phyloP scores from a whole-genome alignment of 2,888 invertebrate species.

The Caenorhabditis angaria region DNA sequence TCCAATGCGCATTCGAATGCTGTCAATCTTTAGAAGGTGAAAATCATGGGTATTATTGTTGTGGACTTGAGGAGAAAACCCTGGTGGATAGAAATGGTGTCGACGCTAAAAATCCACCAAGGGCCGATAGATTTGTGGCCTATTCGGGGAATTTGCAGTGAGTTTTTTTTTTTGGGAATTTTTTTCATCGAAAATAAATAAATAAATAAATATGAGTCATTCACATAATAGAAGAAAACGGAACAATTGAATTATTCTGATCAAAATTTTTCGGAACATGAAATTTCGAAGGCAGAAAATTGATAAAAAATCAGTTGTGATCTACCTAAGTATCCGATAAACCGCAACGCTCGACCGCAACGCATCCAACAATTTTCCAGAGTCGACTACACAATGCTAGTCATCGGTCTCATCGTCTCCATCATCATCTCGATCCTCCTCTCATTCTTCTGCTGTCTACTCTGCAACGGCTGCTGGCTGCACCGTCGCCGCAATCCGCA shows the following conservation, averaged over 20 bases:
- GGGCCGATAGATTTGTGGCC: conserved; percentile 65
- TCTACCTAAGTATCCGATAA: no score
- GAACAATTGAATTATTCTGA: no score
- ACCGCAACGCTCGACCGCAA: no score
- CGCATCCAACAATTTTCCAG: conserved; percentile 40
- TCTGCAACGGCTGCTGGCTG: conserved; percentile 72
- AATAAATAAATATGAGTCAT: no score
- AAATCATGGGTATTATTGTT: conserved; percentile 66
- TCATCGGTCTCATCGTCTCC: conserved; percentile 69
- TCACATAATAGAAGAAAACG: no score
- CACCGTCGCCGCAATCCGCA: conserved; percentile 70
- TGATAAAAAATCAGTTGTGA: no score
- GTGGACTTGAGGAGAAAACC: conserved; percentile 59
- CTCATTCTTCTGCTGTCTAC: conserved; percentile 68
- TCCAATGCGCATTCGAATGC: conserved; percentile 64
- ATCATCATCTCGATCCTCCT: conserved; percentile 65
- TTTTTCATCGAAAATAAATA: no score
- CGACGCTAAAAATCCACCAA: conserved; percentile 17
- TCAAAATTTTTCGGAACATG: no score
- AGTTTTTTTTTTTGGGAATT: conserved; percentile 14
- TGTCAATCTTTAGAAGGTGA: conserved; percentile 60
- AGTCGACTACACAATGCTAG: conserved; percentile 69
- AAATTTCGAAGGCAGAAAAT: no score
- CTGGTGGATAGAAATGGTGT: conserved; percentile 34
- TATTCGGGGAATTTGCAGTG: conserved; percentile 68